Percentiles rank a stretch among this genome's conserved stretches.
Evolutionary conservation across 2,797 vertebrate genomes (phyloP).

Genomic region (Chiloscyllium punctatum): DNA sequence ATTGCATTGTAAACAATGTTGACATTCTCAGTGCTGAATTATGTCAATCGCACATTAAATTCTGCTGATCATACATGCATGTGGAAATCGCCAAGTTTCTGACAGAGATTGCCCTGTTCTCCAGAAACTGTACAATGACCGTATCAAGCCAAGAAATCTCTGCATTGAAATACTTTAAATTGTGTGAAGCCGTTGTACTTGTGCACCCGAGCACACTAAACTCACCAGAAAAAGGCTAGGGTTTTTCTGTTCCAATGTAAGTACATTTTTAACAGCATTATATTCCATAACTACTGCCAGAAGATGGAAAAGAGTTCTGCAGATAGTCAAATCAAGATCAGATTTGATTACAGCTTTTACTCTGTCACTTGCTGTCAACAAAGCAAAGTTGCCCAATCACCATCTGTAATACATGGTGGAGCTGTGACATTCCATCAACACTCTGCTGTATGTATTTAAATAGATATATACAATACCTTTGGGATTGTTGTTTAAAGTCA

Average conservation of each 20-base stretch:
- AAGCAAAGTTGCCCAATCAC: background rate
- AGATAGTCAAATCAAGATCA: background rate
- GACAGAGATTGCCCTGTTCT: background rate
- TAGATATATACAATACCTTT: background rate
- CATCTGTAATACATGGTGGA: background rate
- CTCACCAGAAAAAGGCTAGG: background rate
- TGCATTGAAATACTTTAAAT: background rate
- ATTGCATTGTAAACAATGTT: background rate
- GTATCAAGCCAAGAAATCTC: background rate
- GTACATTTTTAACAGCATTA: background rate
- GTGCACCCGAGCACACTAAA: background rate
- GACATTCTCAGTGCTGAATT: background rate
- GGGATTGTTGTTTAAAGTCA: background rate
- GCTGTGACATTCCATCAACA: background rate
- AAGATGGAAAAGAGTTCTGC: background rate
- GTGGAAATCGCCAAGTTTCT: background rate
- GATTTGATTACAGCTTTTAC: background rate
- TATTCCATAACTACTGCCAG: background rate
- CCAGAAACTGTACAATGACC: background rate
- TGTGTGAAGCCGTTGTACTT: background rate
- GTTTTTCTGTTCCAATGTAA: background rate
- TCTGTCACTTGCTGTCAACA: background rate
- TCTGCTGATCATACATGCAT: background rate
- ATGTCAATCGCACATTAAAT: background rate
- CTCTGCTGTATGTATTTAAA: background rate